Percentiles rank a stretch among this genome's conserved stretches.
These are phyloP conservation scores for Netelia virgata DNA, from an alignment of 2,888 invertebrate genomes.

Conservation along the genomic window DNA sequence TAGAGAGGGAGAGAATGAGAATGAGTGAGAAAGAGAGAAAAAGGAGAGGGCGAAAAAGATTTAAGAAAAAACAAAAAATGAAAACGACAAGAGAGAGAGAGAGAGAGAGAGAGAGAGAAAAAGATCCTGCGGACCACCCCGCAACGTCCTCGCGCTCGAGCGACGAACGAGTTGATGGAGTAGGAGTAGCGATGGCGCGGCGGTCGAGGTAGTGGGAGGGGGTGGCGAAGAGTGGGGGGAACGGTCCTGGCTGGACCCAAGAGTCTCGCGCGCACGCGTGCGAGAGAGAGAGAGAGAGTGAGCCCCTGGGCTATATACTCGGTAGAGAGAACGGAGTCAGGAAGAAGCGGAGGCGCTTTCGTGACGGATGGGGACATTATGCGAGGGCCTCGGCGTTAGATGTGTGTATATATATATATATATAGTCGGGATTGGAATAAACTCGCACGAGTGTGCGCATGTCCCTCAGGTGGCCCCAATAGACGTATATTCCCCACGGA, in stretches of 20 bases:
- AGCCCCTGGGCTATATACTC: constrained; percentile 25
- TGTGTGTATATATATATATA: constrained; percentile 71
- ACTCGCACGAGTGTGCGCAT: constrained; percentile 61
- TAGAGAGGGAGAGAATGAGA: constrained; percentile 7
- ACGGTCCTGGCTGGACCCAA: constrained; percentile 51
- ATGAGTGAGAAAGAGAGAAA: constrained; percentile 32
- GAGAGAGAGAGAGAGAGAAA: constrained; percentile 40
- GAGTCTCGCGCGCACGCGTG: constrained; percentile 39
- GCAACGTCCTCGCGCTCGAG: constrained; percentile 61
- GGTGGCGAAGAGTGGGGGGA: not conserved
- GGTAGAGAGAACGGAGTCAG: constrained; percentile 44
- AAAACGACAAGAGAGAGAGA: constrained; percentile 12
- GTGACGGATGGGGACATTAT: constrained; percentile 81
- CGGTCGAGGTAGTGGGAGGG: constrained; percentile 13
- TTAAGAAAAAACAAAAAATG: constrained; percentile 20
- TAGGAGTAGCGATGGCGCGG: constrained; percentile 36
- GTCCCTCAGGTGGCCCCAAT: constrained; percentile 44
- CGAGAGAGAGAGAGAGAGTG: constrained; percentile 40
- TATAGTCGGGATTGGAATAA: constrained; percentile 69
- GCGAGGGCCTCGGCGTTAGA: constrained; percentile 74
- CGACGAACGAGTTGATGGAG: constrained; percentile 48
- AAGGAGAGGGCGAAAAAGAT: constrained; percentile 2
- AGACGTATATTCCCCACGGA: constrained; percentile 16
- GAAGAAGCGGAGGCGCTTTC: constrained; percentile 71
- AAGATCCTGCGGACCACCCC: constrained; percentile 76